These are phyloP conservation scores for Meliscaeva auricollis DNA, from an alignment of 2,888 invertebrate genomes.

Conservation along the genomic window DNA sequence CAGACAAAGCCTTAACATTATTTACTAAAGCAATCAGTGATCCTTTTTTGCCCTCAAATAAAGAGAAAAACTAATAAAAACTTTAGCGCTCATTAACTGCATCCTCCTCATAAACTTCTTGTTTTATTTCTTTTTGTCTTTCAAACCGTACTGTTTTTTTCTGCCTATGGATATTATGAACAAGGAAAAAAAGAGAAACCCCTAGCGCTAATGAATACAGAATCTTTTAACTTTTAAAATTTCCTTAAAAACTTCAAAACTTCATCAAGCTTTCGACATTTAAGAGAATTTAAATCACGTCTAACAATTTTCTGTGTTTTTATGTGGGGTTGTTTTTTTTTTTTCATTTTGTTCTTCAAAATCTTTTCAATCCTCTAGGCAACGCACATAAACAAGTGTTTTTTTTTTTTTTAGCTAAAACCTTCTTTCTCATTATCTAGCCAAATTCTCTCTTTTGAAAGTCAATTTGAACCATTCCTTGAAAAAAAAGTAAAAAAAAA, in stretches of 20 bases:
- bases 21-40: conserved; percentile 18
- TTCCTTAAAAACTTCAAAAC: conserved; percentile 17
- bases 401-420: neutral
- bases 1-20: neutral
- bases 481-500: neutral
- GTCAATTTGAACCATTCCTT: conserved; percentile 25
- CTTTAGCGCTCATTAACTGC: conserved; percentile 16
- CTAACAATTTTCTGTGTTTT: neutral
- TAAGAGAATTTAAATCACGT: conserved; percentile 30
- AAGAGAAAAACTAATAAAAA: neutral
- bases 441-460: conserved; percentile 33
- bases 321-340: neutral
- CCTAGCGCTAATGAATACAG: conserved; percentile 22
- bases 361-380: conserved; percentile 19
- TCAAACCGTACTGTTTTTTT: neutral
- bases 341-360: neutral
- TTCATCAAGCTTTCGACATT: conserved; percentile 15
- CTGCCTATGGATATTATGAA: neutral
- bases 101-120: neutral
- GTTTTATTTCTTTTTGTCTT: neutral
- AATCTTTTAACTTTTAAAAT: neutral
- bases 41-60: neutral
- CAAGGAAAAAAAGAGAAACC: neutral
- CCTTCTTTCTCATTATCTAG: conserved; percentile 19
- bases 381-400: conserved; percentile 15